A percentile compares a stretch with the other conserved stretches of the same genome.
Conservation (phyloP, 2,797 vertebrate genomes). For the Loris lydekkerianus region DNA sequence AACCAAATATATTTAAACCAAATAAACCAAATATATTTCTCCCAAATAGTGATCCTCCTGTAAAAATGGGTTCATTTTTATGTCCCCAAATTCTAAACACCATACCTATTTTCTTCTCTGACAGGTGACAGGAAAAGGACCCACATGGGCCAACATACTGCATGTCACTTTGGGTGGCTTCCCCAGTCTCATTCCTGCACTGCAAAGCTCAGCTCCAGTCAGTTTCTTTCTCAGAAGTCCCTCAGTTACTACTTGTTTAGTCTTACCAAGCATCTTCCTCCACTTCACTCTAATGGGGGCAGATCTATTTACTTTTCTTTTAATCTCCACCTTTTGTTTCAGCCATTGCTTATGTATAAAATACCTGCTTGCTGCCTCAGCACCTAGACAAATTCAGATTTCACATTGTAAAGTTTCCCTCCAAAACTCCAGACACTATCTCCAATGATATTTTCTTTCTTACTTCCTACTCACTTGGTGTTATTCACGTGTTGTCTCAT, state of each 20-base stretch:
- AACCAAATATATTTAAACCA: conserved; percentile 9
- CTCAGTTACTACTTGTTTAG: not conserved
- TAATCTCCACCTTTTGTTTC: not conserved
- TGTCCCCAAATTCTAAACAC: not conserved
- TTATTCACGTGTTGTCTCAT: not conserved
- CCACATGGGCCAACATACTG: rapidly evolving
- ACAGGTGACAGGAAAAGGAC: not conserved
- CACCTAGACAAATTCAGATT: not conserved
- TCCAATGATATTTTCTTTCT: not conserved
- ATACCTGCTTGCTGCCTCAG: not conserved
- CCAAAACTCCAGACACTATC: not conserved
- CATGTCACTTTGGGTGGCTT: not conserved
- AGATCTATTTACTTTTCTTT: not conserved
- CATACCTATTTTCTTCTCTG: not conserved
- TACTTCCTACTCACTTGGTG: not conserved
- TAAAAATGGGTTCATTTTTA: conserved; percentile 28
- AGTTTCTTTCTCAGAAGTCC: not conserved
- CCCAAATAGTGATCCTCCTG: not conserved
- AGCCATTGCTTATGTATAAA: not conserved
- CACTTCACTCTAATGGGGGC: not conserved
- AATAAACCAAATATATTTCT: conserved; percentile 43
- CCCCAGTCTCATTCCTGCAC: not conserved
- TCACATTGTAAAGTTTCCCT: not conserved
- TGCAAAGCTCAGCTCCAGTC: not conserved
- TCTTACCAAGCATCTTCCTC: not conserved